Base-by-base conservation (phyloP, 2,797 vertebrate species). In the Cuculus canorus region DNA sequence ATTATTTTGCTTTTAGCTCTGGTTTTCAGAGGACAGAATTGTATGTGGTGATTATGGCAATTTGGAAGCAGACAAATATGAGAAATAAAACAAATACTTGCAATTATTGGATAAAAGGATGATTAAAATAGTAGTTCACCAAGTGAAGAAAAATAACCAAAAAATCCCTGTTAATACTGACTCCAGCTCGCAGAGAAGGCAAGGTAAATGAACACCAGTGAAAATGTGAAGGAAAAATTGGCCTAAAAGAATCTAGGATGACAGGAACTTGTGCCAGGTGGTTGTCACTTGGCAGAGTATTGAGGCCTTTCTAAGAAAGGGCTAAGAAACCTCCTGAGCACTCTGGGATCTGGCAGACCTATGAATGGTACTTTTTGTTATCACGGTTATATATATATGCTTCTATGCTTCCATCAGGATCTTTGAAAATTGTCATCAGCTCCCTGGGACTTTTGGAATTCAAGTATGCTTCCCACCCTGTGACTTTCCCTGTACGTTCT, bases 21-120 rank as follows among this genome's bases (percentile, higher is more conserved):
- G 2, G 10, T 48, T 24, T 69, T 80, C 30, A 71, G 68, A 65
- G 47, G 92, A 76, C n/a, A 63, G 57, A 92, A 60, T 87, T 37
- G 7, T 63, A 54, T 78, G 52, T 4, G 11, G 61, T 85, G 53
- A 56, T 84, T 83, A 37, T 27, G 66, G 70, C 30, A 82, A 43
- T 59, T 71, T 52, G 65, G 83, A 91, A 80, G 54, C 37, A 68
- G 64, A 63, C 16, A 32, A 80, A 79, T 41, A 64, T 75, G 65
- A 90, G 56, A 66, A 90, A 82, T 43, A 73, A 71, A 75, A 7
- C 48, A 85, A 94, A 90, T 88, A 64, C 77, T 94, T 86, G 28
- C 41, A 63, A 43, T 28, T 86, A 79, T 50, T 68, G 50, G 68
- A 82, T 84, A 33, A 94, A 88, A 88, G 23, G 6, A 43, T 80